A percentile compares a stretch with the other conserved stretches of the same genome.
Evolutionary conservation across 2,113 vertebrate species (phyloP).

Genomic region (Strigops habroptila): DNA sequence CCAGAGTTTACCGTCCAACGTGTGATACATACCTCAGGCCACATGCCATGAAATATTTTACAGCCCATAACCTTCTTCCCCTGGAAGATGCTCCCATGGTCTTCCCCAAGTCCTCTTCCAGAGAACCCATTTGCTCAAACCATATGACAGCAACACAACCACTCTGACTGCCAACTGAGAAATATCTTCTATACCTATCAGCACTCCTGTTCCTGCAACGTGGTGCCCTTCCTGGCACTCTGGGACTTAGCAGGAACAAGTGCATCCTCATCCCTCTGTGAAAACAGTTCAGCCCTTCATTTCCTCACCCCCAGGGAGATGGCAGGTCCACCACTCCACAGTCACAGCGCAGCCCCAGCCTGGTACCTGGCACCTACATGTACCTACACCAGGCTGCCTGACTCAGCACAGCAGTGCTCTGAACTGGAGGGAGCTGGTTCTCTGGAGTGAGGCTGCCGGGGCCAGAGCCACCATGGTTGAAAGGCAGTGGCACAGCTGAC

Average conservation of each 20-base stretch:
- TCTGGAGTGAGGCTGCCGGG: neutral
- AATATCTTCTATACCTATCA: neutral
- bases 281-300: neutral
- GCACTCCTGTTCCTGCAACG: neutral
- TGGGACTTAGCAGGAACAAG: neutral
- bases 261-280: neutral
- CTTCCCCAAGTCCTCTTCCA: neutral
- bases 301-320: neutral
- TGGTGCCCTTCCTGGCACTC: neutral
- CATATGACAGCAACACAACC: neutral
- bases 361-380: rapidly evolving
- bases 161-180: neutral
- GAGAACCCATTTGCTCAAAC: neutral
- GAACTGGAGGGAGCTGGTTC: neutral
- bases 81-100: neutral
- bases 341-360: neutral
- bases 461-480: neutral
- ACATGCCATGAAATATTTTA: neutral
- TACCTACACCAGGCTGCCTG: neutral
- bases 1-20: neutral
- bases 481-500: neutral
- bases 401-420: rapidly evolving
- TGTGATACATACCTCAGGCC: neutral
- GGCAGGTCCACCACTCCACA: neutral
- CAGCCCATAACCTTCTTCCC: neutral